phyloP scores from a whole-genome alignment of 2,888 invertebrate genomes.

The Eurois occulta region DNA sequence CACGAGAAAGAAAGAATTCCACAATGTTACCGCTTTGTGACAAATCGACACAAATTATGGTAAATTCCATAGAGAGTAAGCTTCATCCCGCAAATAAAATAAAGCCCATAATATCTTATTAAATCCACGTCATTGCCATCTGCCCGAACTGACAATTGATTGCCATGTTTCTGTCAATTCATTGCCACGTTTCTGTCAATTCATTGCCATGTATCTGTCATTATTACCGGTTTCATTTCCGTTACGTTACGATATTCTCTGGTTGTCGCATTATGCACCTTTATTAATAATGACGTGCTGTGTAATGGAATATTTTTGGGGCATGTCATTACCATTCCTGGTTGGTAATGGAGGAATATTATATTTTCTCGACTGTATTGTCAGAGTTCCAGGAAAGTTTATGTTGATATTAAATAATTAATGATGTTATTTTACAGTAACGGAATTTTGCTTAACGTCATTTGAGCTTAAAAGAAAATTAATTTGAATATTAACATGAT shows the following conservation, averaged over 20 bases:
- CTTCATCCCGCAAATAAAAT: not conserved
- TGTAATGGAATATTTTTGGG: conserved; percentile 64
- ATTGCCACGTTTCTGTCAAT: conserved; percentile 62
- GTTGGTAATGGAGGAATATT: conserved; percentile 46
- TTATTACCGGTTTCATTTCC: conserved; percentile 63
- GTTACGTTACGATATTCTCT: conserved; percentile 47
- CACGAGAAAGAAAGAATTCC: too few relatives aligned
- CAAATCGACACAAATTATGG: too few relatives aligned
- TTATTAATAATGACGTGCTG: conserved; percentile 62
- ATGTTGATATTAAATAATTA: conserved; percentile 12
- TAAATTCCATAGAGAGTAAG: too few relatives aligned
- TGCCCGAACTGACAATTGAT: conserved; percentile 42
- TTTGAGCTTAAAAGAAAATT: not conserved
- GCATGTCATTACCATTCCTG: conserved; percentile 47
- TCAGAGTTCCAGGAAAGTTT: conserved; percentile 20
- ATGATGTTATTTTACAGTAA: not conserved
- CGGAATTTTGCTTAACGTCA: not conserved
- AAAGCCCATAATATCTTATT: conserved; percentile 28
- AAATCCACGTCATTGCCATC: conserved; percentile 51
- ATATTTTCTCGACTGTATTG: conserved; percentile 30
- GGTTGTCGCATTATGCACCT: conserved; percentile 61
- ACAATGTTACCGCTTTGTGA: too few relatives aligned
- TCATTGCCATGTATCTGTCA: conserved; percentile 66
- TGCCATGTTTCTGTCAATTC: conserved; percentile 50
- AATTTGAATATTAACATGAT: not conserved